phyloP scores from a whole-genome alignment of 2,797 vertebrate species.

The Mus minutoides region DNA sequence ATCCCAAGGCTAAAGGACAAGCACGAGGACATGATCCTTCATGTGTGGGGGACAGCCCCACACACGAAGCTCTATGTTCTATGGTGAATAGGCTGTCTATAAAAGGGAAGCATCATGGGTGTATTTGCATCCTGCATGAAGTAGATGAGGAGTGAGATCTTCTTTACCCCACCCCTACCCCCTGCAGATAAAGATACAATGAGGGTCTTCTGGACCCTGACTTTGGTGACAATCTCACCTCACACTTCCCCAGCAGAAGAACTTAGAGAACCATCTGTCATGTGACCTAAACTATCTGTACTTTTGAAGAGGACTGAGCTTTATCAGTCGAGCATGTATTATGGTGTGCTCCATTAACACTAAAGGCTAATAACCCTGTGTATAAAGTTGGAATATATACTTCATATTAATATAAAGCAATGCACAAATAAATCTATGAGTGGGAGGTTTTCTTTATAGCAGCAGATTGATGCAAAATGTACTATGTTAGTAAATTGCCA shows the following conservation, averaged over 20 bases:
- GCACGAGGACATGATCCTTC: accelerated
- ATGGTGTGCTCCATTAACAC: not conserved
- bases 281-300: not conserved
- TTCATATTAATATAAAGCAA: not conserved
- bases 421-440: not conserved
- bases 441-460: not conserved
- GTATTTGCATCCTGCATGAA: too few relatives aligned
- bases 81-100: not conserved
- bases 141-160: not conserved
- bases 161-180: accelerated
- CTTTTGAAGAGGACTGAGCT: not conserved
- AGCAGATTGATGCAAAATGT: not conserved
- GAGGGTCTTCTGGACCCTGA: not conserved
- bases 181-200: too few relatives aligned
- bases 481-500: not conserved
- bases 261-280: not conserved
- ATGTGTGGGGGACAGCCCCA: too few relatives aligned
- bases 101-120: not conserved
- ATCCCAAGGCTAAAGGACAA: not conserved
- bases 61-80: not conserved
- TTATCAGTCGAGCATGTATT: not conserved
- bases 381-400: not conserved
- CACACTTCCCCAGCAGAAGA: not conserved
- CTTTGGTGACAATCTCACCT: too few relatives aligned
- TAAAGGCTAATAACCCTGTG: not conserved